Evolutionary conservation across 2,888 invertebrate genomes (phyloP), one percentile per base, ranked within the genome.

Genomic region (Eugnorisma glareosa): DNA sequence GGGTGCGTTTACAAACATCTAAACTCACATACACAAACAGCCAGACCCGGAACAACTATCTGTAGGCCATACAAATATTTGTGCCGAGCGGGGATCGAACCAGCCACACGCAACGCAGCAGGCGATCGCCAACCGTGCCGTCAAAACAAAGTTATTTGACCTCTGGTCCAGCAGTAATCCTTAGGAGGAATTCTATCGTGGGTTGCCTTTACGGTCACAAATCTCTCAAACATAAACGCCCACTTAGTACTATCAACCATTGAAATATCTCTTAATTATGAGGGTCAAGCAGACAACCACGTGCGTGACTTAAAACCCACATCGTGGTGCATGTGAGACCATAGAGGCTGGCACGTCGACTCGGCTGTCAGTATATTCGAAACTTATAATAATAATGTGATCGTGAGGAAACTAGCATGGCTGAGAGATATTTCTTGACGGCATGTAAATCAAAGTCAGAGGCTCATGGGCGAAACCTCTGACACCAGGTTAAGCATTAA

Each of bases 221-320:
- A 45, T 74, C 45, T 45, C 57, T 37, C 18, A 54, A 5, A 13
- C 40, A 54, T 18, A 40, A 40, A 28, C 37, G 18, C 28, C 45
- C 18, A 28, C 74, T 37, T 1, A 3, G 18, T 35, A 73, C 37
- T 37, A 11, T 57, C 21, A 61, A 61, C 24, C 24, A 40, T 40
- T 45, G 18, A 40, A 48, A 73, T 61, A 40, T 73, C 31, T 40
- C 1, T 73, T 61, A 73, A n/a, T 40, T 73, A 61, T 31, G 24
- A 73, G 37, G 24, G 59, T 24, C 24, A 10, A 28, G 18, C 24
- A 48, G 15, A 61, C 28, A 3, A 24, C 0, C 73, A 31, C 73
- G 73, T 74, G 1, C 48, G 5, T 40, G 45, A 18, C 45, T 37
- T 37, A 3, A 28, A 37, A 73, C 37, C 45, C 18, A 11, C 15